Evolutionary conservation across 2,797 vertebrate genomes (phyloP).

Genomic region (Bothrops alternatus): DNA sequence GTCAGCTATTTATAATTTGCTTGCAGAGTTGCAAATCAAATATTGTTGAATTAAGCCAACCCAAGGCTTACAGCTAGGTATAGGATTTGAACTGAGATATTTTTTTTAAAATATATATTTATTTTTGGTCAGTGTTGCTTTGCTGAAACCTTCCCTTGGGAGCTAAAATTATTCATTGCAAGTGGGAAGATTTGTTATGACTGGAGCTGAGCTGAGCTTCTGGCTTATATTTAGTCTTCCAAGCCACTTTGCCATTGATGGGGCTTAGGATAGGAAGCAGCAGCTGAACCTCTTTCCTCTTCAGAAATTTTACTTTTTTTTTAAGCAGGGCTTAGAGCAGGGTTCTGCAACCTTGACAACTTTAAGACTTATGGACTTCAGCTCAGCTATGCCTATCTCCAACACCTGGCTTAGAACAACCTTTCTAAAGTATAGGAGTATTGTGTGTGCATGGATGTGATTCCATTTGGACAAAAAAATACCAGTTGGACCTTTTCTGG

Average conservation of each 20-base stretch:
- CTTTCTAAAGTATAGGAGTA: not conserved
- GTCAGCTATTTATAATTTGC: conserved; percentile 4
- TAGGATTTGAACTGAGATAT: not conserved
- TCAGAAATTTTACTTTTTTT: not conserved
- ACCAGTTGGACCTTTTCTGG: not conserved
- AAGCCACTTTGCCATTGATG: not conserved
- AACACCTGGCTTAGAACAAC: not conserved
- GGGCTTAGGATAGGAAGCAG: not conserved
- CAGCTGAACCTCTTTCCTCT: not conserved
- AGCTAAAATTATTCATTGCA: conserved; percentile 3
- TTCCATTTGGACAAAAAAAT: not conserved
- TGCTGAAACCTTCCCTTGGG: not conserved
- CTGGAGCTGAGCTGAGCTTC: not conserved
- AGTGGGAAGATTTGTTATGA: conserved; percentile 4
- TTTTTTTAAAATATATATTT: not conserved
- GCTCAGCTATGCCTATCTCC: too few species aligned
- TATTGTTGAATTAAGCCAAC: not conserved
- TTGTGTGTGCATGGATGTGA: not conserved
- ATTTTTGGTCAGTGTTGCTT: not conserved
- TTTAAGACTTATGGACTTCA: too few species aligned
- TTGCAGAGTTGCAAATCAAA: not conserved
- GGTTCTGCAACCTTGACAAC: too few species aligned
- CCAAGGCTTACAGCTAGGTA: not conserved
- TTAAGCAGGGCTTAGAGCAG: not conserved
- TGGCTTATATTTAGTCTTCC: conserved; percentile 5